Percentiles rank a stretch among this genome's conserved stretches.
phyloP scores from a whole-genome alignment of 2,797 vertebrate genomes.

The Takifugu rubripes region DNA sequence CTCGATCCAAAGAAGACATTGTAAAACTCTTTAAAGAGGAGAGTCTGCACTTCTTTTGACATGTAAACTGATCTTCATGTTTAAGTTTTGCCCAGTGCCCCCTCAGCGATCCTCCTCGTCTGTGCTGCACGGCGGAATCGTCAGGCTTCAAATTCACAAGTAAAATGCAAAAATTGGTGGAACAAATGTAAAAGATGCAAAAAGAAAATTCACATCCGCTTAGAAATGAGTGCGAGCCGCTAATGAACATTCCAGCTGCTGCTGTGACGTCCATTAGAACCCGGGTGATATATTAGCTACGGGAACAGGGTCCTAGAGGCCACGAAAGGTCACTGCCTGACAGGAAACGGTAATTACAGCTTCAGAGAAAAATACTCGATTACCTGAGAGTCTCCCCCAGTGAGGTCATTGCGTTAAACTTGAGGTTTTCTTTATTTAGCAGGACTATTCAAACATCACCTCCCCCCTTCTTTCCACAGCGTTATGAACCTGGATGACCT shows the following conservation, averaged over 20 bases:
- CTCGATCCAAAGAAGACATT: not conserved
- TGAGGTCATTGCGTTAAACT: constrained; percentile 27
- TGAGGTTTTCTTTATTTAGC: constrained; percentile 23
- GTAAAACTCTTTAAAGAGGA: not conserved
- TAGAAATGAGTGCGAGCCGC: not conserved
- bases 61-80: not conserved
- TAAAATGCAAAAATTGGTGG: too few species aligned
- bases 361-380: not conserved
- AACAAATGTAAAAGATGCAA: too few species aligned
- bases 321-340: constrained; percentile 15
- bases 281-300: constrained; percentile 14
- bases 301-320: constrained; percentile 16
- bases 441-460: constrained; percentile 2
- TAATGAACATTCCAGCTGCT: constrained; percentile 19
- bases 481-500: constrained; percentile 99
- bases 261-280: constrained; percentile 20
- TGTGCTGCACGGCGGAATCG: too few species aligned
- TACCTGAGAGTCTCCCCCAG: not conserved
- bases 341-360: not conserved
- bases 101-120: not conserved
- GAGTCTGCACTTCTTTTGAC: not conserved
- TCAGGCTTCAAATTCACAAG: too few species aligned
- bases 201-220: too few species aligned
- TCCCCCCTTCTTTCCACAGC: constrained; percentile 57
- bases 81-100: not conserved